Percentiles rank a stretch among this genome's conserved stretches.
Conservation (phyloP, 2,888 invertebrate species). For the Cephalotes varians region DNA sequence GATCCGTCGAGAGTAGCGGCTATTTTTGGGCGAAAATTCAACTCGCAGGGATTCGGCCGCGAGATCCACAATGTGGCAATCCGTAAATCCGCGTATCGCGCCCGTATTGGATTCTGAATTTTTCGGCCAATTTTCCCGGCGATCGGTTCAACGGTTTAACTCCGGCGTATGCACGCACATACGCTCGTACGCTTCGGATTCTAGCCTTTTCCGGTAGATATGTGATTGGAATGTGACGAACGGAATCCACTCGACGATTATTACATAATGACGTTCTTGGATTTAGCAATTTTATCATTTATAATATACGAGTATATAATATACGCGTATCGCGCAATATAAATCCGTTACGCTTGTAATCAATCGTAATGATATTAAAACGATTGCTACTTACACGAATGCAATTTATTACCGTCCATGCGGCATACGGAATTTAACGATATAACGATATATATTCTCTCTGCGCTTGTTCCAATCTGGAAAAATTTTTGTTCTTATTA, state of each 20-base stretch:
- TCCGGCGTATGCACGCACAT: slow-evolving; percentile 55
- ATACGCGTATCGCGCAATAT: slow-evolving; percentile 17
- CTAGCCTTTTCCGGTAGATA: slow-evolving; percentile 46
- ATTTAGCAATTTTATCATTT: slow-evolving; percentile 39
- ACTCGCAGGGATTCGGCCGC: slow-evolving; percentile 53
- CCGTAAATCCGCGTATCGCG: slow-evolving; percentile 56
- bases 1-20: slow-evolving; percentile 48
- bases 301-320: background rate
- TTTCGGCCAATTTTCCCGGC: slow-evolving; percentile 53
- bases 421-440: slow-evolving; percentile 16
- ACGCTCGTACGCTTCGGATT: slow-evolving; percentile 43
- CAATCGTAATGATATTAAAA: slow-evolving; percentile 40
- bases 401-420: slow-evolving; percentile 25
- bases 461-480: background rate
- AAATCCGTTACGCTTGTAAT: slow-evolving; percentile 40
- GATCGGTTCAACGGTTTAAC: slow-evolving; percentile 56
- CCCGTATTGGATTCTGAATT: slow-evolving; percentile 54
- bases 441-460: slow-evolving; percentile 2
- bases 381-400: background rate
- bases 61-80: slow-evolving; percentile 57
- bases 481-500: slow-evolving; percentile 6
- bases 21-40: slow-evolving; percentile 54
- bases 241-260: slow-evolving; percentile 50
- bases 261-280: slow-evolving; percentile 47
- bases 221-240: slow-evolving; percentile 45